Evolutionary conservation across 1,140 invertebrate genomes (phyloP).

Genomic region (Acyrthosiphon pisum): DNA sequence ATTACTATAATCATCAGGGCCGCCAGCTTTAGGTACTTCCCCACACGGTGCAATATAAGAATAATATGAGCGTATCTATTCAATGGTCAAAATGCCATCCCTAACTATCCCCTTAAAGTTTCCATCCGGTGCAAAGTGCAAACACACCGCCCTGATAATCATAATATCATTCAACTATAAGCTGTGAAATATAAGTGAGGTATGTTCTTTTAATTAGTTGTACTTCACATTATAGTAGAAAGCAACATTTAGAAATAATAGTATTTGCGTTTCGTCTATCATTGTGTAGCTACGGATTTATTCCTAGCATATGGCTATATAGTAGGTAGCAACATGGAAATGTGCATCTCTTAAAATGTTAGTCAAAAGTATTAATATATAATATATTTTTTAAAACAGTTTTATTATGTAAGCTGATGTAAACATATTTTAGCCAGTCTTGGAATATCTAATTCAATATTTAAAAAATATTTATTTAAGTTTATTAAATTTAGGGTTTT

Average conservation of each 20-base stretch:
- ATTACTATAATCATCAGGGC: too few relatives aligned
- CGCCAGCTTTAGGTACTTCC: too few relatives aligned
- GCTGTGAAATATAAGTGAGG: background rate
- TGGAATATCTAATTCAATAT: constrained; percentile 8
- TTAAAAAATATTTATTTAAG: background rate
- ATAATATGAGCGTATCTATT: too few relatives aligned
- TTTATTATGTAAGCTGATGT: background rate
- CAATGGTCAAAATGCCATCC: too few relatives aligned
- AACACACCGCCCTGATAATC: too few relatives aligned
- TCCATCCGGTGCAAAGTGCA: too few relatives aligned
- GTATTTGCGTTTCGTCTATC: background rate
- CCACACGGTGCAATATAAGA: too few relatives aligned
- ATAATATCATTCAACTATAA: background rate
- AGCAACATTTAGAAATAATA: background rate
- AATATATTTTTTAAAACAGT: background rate
- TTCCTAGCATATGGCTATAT: background rate
- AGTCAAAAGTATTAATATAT: background rate
- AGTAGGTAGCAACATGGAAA: background rate
- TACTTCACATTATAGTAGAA: background rate
- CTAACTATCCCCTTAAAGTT: too few relatives aligned
- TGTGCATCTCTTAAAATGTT: background rate
- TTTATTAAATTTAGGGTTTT: background rate
- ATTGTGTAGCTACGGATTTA: background rate
- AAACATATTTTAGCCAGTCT: constrained; percentile 49
- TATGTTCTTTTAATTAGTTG: background rate